Base-by-base conservation (phyloP, 1,140 invertebrate species). In the Dendrolimus kikuchii region DNA sequence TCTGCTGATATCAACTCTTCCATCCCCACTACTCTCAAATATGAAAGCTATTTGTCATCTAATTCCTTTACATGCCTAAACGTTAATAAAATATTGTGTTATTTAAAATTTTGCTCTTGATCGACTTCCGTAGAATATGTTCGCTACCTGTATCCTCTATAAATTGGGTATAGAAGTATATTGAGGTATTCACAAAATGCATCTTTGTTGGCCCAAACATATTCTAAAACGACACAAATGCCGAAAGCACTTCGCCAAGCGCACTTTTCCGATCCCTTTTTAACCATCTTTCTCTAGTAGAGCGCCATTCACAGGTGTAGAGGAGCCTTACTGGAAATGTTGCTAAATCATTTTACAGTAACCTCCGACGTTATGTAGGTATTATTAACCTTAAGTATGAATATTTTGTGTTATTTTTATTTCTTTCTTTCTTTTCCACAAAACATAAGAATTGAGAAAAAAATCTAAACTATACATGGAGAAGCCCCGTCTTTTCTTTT, bases 211-310 rank as follows among this genome's bases (percentile, higher is more conserved):
- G 52, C 46, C 39, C 63, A 63, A 60, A 59, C 55, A 60, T 56
- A 70, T 67, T 69, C 62, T 70, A 62, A 74, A 67, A 65, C 65
- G 66, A 68, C 68, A 75, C 71, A 71, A 71, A 71, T 71, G 70
- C 67, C 60, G 66, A 62, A 68, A 69, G 70, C 69, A 78, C 66
- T 77, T 68, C 67, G 62, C 60, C 59, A 60, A 60, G 59, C 51
- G 64, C 65, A 68, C 67, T 66, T 64, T 55, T 70, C 66, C 67
- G 60, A 75, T 77, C 66, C 64, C 59, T 72, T 74, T 74, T 68
- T 66, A 63, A 62, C 53, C 51, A 55, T 57, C 54, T 69, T 65
- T 73, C 66, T 55, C 53, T 57, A 50, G 57, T 51, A 64, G 62
- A 49, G 63, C 66, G 65, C 64, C 60, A 64, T 62, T 71, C 63